Evolutionary conservation across 2,113 vertebrate genomes (phyloP).

Genomic region (Corvus cornix): DNA sequence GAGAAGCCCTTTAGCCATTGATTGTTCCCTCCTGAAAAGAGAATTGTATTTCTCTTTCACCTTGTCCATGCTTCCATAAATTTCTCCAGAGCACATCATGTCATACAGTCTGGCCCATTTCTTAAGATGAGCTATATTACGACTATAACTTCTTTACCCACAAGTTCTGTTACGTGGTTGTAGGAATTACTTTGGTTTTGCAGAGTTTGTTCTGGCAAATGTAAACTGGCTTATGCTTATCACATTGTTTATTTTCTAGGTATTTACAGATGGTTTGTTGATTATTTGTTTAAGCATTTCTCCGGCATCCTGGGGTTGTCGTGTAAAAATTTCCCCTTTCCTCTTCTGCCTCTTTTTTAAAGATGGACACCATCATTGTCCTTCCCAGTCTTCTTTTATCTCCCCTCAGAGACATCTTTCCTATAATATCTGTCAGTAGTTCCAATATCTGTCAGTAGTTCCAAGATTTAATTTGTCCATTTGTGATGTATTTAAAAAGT

Average conservation of each 20-base stretch:
- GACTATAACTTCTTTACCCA: conserved; percentile 32
- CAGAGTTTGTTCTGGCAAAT: conserved; percentile 58
- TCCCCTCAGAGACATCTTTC: background rate
- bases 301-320: background rate
- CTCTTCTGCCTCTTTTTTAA: background rate
- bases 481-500: background rate
- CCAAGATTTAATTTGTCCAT: background rate
- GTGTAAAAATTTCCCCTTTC: background rate
- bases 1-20: background rate
- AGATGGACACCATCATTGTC: background rate
- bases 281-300: conserved; percentile 55
- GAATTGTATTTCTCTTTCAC: background rate
- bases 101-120: background rate
- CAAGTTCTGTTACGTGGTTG: conserved; percentile 20
- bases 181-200: conserved; percentile 30
- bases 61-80: background rate
- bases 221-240: conserved; percentile 39
- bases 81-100: background rate
- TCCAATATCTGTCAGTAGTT: background rate
- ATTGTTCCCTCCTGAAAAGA: background rate
- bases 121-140: background rate
- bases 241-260: conserved; percentile 37
- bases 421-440: background rate
- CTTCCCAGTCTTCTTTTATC: background rate
- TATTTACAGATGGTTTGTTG: conserved; percentile 56